These are phyloP conservation scores for Dasyurus viverrinus DNA, from an alignment of 2,113 vertebrate genomes.

Conservation along the genomic window DNA sequence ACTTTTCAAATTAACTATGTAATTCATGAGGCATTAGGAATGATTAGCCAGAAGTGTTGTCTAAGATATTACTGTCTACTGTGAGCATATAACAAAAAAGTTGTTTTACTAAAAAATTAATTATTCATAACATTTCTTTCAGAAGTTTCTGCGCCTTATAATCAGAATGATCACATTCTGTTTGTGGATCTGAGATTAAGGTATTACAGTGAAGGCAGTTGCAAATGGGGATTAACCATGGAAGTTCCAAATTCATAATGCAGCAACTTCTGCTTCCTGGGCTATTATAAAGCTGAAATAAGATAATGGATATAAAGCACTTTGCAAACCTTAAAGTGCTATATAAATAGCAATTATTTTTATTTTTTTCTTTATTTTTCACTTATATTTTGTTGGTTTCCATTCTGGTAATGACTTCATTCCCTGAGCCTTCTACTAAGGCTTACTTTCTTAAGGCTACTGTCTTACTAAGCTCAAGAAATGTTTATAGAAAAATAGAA, in stretches of 20 bases:
- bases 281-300: background rate
- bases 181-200: background rate
- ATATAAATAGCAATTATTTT: background rate
- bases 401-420: background rate
- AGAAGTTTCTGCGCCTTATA: slow-evolving; percentile 24
- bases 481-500: background rate
- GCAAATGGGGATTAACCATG: background rate
- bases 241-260: background rate
- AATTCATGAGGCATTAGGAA: slow-evolving; percentile 3
- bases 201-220: background rate
- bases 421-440: background rate
- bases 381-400: background rate
- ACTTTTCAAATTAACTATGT: slow-evolving; percentile 33
- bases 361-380: background rate
- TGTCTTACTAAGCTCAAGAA: background rate
- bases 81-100: background rate
- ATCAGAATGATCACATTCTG: background rate
- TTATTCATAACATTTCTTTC: slow-evolving; percentile 5
- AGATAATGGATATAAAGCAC: background rate
- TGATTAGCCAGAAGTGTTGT: background rate
- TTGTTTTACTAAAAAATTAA: background rate
- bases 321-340: background rate
- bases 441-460: too few species aligned
- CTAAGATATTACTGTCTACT: background rate
- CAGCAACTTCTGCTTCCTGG: background rate